These are phyloP conservation scores for Centruroides sculpturatus DNA, from an alignment of 1,140 invertebrate genomes.

Conservation along the genomic window DNA sequence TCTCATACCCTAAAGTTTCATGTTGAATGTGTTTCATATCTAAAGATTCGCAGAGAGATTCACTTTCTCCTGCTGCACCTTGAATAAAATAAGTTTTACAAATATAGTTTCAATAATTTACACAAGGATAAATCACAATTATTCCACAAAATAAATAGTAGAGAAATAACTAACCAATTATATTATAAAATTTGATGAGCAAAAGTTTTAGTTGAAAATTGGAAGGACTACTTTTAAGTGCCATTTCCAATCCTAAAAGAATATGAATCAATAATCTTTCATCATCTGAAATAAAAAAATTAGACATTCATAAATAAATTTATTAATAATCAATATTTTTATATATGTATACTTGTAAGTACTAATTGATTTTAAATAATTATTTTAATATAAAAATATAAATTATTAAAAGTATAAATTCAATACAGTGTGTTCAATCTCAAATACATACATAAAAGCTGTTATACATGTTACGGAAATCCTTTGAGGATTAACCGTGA, in stretches of 20 bases:
- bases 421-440: too few species aligned
- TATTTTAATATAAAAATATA: too few species aligned
- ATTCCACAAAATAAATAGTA: not conserved
- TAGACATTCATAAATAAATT: too few species aligned
- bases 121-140: too few species aligned
- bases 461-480: too few species aligned
- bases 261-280: constrained; percentile 44
- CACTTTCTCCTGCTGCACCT: constrained; percentile 53
- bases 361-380: too few species aligned
- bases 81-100: constrained; percentile 1
- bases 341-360: too few species aligned
- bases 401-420: too few species aligned
- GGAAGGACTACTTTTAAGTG: constrained; percentile 50
- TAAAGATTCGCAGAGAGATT: constrained; percentile 47
- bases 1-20: constrained; percentile 52
- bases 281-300: constrained; percentile 13
- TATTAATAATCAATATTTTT: too few species aligned
- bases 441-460: too few species aligned
- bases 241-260: constrained; percentile 49
- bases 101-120: not conserved
- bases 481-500: too few species aligned
- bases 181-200: constrained; percentile 52
- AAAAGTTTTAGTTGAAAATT: constrained; percentile 65
- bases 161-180: constrained; percentile 38
- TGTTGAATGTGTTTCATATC: constrained; percentile 91